Evolutionary conservation across 2,113 vertebrate species (phyloP).

Genomic region (Ondatra zibethicus): DNA sequence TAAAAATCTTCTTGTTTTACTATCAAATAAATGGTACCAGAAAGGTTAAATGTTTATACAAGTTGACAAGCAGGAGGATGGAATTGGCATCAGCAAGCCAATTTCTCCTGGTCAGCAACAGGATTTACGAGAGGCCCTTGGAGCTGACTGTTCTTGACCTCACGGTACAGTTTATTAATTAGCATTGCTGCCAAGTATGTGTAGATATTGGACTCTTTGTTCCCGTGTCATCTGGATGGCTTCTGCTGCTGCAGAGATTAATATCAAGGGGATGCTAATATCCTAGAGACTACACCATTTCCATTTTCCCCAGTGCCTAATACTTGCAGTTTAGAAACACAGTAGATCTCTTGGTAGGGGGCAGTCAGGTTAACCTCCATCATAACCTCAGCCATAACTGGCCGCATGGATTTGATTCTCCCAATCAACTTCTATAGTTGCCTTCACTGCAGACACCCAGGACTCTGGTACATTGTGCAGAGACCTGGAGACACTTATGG

Average conservation of each 20-base stretch:
- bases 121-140: neutral
- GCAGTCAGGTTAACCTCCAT: neutral
- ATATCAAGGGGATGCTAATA: neutral
- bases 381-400: neutral
- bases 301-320: neutral
- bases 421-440: neutral
- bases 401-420: neutral
- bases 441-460: neutral
- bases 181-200: neutral
- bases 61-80: neutral
- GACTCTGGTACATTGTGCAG: neutral
- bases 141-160: slow-evolving; percentile 12
- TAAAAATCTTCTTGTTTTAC: slow-evolving; percentile 53
- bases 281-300: neutral
- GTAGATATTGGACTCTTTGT: neutral
- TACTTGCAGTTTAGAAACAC: neutral
- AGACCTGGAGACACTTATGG: neutral
- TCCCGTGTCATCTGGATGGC: neutral
- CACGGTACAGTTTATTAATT: neutral
- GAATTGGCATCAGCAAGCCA: neutral
- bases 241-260: neutral
- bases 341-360: neutral
- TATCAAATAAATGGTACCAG: neutral
- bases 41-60: slow-evolving; percentile 8
- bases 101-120: neutral